Evolutionary conservation across 2,888 invertebrate genomes (phyloP), one percentile per base, ranked within the genome.

Genomic region (Euplexia lucipara): DNA sequence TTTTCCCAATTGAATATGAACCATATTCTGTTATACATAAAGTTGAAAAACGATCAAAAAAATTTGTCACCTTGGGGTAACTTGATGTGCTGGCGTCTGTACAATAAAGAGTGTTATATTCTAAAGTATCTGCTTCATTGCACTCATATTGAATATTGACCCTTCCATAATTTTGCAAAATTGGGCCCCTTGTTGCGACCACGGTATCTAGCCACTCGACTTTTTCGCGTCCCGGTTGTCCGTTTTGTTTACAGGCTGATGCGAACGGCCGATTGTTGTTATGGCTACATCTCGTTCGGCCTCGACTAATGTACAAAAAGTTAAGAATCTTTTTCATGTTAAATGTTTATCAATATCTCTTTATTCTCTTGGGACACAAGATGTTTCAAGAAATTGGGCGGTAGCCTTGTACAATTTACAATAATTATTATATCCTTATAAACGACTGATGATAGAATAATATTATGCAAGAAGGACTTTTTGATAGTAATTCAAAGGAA

Each of bases 211-310:
- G 48, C 35, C 44, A 57, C 56, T 60, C 39, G 37, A 53, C n/a
- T 44, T 74, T 49, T 18, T 14, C 41, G 45, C 26, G 26, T 59
- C 57, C 10, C 35, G 16, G 30, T 30, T 44, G 32, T 14, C 45
- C 22, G 41, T 49, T 22, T 41, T 41, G 49, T 78, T 75, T 57
- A 57, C 26, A 37, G 12, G 8, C 74, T 65, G 78, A 78, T 72
- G 54, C 49, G 16, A 26, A 73, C 14, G 8, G 8, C 30, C 18
- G 78, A 73, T 73, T 73, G 22, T 35, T 56, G 34, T 73, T 44
- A 56, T 22, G 22, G 37, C 39, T 47, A 65, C 66, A 73, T 54
- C 63, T 57, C 22, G 34, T 37, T 45, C 20, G 26, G 44, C 53
- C 34, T 26, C 32, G 20, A 54, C 70, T 61, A 58, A 77, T 45